phyloP scores from a whole-genome alignment of 2,113 vertebrate species.

The Gallinago paraguaiae region DNA sequence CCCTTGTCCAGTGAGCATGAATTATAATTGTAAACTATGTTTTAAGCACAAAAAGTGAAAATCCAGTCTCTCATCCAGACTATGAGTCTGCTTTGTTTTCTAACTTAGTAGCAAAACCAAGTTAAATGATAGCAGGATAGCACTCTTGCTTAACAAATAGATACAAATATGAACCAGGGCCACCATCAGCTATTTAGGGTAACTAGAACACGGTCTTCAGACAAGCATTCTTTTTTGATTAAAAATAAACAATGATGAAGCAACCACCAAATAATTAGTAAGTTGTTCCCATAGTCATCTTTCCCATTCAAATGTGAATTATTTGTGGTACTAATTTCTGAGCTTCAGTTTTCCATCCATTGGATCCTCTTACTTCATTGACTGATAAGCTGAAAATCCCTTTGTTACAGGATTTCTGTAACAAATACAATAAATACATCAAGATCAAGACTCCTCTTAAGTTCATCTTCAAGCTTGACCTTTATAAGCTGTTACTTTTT shows the following conservation, averaged over 20 bases:
- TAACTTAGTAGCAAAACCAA: not conserved
- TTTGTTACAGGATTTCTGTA: not conserved
- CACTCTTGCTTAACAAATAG: not conserved
- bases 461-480: not conserved
- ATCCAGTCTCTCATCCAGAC: not conserved
- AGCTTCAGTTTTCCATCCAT: not conserved
- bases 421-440: not conserved
- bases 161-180: not conserved
- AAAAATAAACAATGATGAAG: not conserved
- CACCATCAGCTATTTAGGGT: not conserved
- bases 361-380: not conserved
- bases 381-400: not conserved
- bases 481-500: not conserved
- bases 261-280: not conserved
- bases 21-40: not conserved
- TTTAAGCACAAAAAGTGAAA: not conserved
- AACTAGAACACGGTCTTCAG: not conserved
- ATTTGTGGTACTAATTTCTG: not conserved
- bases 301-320: not conserved
- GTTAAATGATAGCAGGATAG: not conserved
- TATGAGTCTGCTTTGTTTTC: not conserved
- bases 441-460: not conserved
- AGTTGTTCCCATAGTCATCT: not conserved
- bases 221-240: not conserved
- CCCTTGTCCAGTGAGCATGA: not conserved